Evolutionary conservation across 2,113 vertebrate species (phyloP), one percentile per base, ranked within the genome.

Genomic region (Planiliza haematocheilus): DNA sequence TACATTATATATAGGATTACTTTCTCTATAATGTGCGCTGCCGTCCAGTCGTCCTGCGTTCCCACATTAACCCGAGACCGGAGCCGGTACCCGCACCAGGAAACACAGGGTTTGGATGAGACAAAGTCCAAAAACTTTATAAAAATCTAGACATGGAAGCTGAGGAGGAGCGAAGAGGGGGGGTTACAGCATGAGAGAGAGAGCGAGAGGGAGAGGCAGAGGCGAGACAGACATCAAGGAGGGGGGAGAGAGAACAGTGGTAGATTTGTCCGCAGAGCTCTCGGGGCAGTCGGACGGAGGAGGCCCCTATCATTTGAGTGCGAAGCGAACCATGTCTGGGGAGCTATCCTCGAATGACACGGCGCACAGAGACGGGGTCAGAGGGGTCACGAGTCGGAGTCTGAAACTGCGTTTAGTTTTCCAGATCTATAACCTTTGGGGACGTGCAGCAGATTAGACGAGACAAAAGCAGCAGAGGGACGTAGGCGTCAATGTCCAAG

Each of bases 241-340:
- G 65, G 49, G 49, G 74, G 72, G 65, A 46, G 49, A 18, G 72
- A 73, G 79, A 83, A 85, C 81, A 88, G 82, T 59, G 79, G 69
- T 17, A 9, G 82, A 70, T 56, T 52, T 89, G 86, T 91, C 67
- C 18, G 6, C 56, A 21, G 78, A 56, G 49, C 67, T 72, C 59
- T 38, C 1, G 17, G 64, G n/a, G 65, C 51, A 43, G 80, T 50
- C 18, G 34, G 57, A 75, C n/a, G 81, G 81, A 79, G 74, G 74
- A 82, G 82, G 81, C 65, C 86, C 68, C 82, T 88, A 58, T 89
- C 79, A 85, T 88, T 86, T 83, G 64, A 84, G 81, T 86, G 81
- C 57, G 70, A 86, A 74, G 55, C 81, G 83, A 85, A 83, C 66
- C 81, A 0, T 64, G 81, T 68, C 85, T 82, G 63, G 41, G 12